Base-by-base conservation (phyloP, 2,113 vertebrate genomes). In the Melozone crissalis region DNA sequence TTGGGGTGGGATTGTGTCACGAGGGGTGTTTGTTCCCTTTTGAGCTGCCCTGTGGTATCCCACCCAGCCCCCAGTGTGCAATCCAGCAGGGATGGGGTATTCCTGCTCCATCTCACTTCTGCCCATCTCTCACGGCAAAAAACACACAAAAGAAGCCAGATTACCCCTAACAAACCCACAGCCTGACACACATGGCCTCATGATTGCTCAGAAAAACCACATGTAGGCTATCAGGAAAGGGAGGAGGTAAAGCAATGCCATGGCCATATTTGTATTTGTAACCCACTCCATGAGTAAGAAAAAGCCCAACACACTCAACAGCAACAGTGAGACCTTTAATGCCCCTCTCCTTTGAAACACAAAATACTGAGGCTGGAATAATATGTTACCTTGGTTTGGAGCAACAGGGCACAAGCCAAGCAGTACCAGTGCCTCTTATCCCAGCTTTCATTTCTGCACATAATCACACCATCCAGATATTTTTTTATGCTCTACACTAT, bases 11-110 rank as follows among this genome's bases (percentile, higher is more conserved):
- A 46, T 33, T 41, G 31, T 10, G 28, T 9, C 4, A 39, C 0
- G 0, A 54, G 43, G 44, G 3, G 1, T 13, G 15, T 57, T 67
- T 71, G 52, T 28, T 71, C 52, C 71, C 31, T 18, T 52, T 11
- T 47, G 66, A 65, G 51, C 7, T 61, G 22, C 8, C 33, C 55
- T 46, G 11, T 44, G 27, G 7, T 13, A 20, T 28, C 30, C 46
- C 37, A 78, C 5, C 22, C 35, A 41, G 11, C 28, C 59, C 68
- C 33, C 59, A 33, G 2, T 1, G 16, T 24, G 7, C 2, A 62
- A 62, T 21, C 0, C 0, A 62, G 63, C 7, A 20, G 63, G 3
- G 21, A 39, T 35, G 63, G 17, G 43, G 47, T 84, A 1, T 58
- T 86, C 35, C 39, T 21, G 31, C 8, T 24, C 27, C 14, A 31